These are phyloP conservation scores for Emydocephalus ijimae DNA, from an alignment of 2,113 vertebrate species.

Conservation along the genomic window DNA sequence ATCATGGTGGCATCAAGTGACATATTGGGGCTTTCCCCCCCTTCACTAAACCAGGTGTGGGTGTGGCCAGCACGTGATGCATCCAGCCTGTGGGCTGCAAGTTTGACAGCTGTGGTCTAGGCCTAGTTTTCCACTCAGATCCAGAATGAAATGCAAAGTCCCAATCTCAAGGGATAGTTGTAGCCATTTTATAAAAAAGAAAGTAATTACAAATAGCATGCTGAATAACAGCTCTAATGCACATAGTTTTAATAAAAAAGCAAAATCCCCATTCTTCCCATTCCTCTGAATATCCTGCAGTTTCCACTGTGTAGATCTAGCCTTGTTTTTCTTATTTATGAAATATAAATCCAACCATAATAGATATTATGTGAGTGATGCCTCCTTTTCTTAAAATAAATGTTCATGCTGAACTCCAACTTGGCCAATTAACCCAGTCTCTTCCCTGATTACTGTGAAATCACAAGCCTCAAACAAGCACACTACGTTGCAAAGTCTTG, in stretches of 20 bases:
- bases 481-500: neutral
- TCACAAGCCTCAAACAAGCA: neutral
- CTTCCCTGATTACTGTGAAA: neutral
- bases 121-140: neutral
- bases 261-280: neutral
- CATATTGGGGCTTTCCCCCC: too few relatives aligned
- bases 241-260: neutral
- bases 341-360: too few relatives aligned
- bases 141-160: neutral
- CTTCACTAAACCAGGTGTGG: too few relatives aligned
- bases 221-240: neutral
- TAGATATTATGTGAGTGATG: neutral
- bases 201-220: neutral
- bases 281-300: neutral
- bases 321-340: too few relatives aligned
- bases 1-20: too few relatives aligned
- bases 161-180: neutral
- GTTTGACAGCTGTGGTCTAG: too few relatives aligned
- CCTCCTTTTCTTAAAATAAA: neutral
- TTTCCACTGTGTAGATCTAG: neutral
- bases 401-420: neutral
- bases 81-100: too few relatives aligned
- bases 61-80: too few relatives aligned
- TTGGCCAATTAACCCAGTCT: neutral
- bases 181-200: neutral